Base-by-base conservation (phyloP, 2,888 invertebrate species). In the Caradrina clavipalpis region DNA sequence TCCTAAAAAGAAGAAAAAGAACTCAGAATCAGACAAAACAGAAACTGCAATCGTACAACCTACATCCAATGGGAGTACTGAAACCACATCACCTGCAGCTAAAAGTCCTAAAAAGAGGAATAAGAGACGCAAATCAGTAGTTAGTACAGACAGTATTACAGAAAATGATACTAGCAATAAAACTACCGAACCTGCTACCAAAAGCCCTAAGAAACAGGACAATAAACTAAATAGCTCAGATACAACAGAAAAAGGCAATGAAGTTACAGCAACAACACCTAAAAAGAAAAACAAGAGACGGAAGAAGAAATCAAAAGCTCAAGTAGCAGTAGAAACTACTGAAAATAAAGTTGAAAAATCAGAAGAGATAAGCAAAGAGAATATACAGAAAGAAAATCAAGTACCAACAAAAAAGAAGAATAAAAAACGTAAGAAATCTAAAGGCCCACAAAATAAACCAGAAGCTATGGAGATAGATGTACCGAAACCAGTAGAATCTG, bases 1-100 rank as follows among this genome's bases (percentile, higher is more conserved):
- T 5, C 89, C 88, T 8, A 90, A 87, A 73, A 92, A 93, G 73
- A 91, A 89, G 68, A 93, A 91, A 69, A 89, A 86, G 59, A 88
- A 70, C 31, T 73, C 77, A 0, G 74, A 83, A 50, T 74, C 80
- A 22, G 80, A 77, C 15, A 39, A 15, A 35, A 39, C 56, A 50
- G 74, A 71, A 59, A 64, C 59, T 31, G 45, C 74, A 11, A 45
- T 13, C 31, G 58, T 56, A 19, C 47, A 63, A 54, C 31, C 54
- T 63, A 21, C 26, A 13, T 54, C 69, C 22, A 76, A n/a, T 59
- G 42, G 47, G 21, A 51, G 13, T 31, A 42, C 21, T 19, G 69
- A 70, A 59, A 39, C 15, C 3, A 22, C 6, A 21, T 47, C 63
- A 21, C 69, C 58, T 54, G 59, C 26, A 7, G 39, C 8, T 6